Base-by-base conservation (phyloP, 1,140 invertebrate species). In the Drosophila cardini region DNA sequence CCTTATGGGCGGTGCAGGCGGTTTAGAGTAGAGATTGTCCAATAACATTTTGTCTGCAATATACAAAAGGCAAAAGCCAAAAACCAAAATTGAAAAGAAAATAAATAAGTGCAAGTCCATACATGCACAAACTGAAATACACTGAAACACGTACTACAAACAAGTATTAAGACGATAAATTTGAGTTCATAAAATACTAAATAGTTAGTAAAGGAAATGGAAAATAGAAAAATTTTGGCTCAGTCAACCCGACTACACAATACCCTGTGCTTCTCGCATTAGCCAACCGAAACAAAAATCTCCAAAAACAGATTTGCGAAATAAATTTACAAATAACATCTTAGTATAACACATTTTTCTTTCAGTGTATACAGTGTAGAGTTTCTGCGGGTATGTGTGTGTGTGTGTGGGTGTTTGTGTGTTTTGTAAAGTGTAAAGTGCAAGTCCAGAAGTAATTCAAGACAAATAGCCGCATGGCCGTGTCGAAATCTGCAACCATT, bases 71-170 rank as follows among this genome's bases (percentile, higher is more conserved):
- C 65, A 63, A 70, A 70, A 74, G 72, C 67, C 65, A 45, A 63
- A 74, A 70, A 57, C 71, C 72, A 55, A 74, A 74, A 74, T 74
- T 70, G 72, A 74, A 74, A 74, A 50, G 57, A 67, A 74, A 74
- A 74, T 74, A 74, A 74, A 74, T 74, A 74, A 74, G 65, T 74
- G 72, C 72, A 70, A 46, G 43, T 61, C 10, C 11, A 11, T 58
- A 30, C 18, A 8, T 53, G 11, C 21, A 26, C 21, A 26, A 26
- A 26, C 21, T 0, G 5, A 26, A 26, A 26, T 26, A 26, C 21
- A 26, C 21, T 26, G 21, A n/a, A n/a, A n/a, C n/a, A n/a, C n/a
- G n/a, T n/a, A n/a, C n/a, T n/a, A n/a, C n/a, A n/a, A n/a, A n/a
- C n/a, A n/a, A n/a, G n/a, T n/a, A n/a, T n/a, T n/a, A n/a, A n/a